These are phyloP conservation scores for Melanerpes formicivorus DNA, from an alignment of 2,113 vertebrate genomes.

Conservation along the genomic window DNA sequence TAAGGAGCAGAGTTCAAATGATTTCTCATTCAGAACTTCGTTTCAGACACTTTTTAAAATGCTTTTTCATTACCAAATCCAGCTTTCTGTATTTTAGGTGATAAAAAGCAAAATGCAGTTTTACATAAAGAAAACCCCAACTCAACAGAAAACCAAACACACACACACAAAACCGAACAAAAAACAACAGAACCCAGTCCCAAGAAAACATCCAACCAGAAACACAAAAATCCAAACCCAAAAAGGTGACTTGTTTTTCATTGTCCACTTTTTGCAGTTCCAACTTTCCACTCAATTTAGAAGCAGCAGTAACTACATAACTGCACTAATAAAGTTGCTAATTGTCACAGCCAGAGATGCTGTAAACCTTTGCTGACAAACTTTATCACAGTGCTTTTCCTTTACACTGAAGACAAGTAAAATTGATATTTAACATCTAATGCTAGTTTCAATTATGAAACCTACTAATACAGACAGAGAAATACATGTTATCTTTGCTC, in stretches of 20 bases:
- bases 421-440: not conserved
- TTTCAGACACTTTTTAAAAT: constrained; percentile 6
- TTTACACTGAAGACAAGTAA: not conserved
- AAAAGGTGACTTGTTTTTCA: not conserved
- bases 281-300: not conserved
- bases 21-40: constrained; percentile 26
- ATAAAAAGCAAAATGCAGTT: constrained; percentile 54
- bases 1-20: not conserved
- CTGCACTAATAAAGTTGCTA: not conserved
- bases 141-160: too few relatives aligned
- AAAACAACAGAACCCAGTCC: too few relatives aligned
- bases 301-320: not conserved
- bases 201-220: too few relatives aligned
- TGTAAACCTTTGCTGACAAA: not conserved
- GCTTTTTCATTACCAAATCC: constrained; percentile 17
- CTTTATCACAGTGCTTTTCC: not conserved
- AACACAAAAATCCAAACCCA: too few relatives aligned
- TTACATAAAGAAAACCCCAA: not conserved
- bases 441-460: not conserved
- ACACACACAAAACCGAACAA: too few relatives aligned
- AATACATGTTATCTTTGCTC: not conserved
- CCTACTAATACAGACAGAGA: not conserved
- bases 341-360: not conserved
- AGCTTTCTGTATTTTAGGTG: not conserved
- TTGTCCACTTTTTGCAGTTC: constrained; percentile 22